Percentiles rank a stretch among this genome's conserved stretches.
Conservation (phyloP, 1,140 invertebrate species). For the Diuraphis noxia region DNA sequence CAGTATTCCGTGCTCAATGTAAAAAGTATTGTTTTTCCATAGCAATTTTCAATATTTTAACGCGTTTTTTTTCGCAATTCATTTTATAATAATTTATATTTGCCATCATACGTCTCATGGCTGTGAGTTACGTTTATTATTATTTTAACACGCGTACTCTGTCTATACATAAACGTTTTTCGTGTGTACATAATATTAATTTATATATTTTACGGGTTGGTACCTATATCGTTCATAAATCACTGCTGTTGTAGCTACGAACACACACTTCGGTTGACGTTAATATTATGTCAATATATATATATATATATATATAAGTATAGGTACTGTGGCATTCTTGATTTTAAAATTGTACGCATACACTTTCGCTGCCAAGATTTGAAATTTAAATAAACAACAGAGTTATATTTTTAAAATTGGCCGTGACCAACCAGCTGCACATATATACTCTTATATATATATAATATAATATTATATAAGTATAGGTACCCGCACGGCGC, state of each 20-base stretch:
- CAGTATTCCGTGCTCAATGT: background rate
- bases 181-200: background rate
- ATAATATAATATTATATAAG: background rate
- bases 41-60: background rate
- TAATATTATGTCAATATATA: background rate
- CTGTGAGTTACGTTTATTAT: background rate
- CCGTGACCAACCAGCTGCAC: background rate
- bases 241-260: background rate
- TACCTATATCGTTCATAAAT: background rate
- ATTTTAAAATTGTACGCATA: background rate
- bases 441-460: background rate
- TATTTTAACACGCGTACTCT: background rate
- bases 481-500: background rate
- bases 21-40: background rate
- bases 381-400: constrained; percentile 4
- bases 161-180: background rate
- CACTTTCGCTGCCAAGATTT: constrained; percentile 5
- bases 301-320: too few relatives aligned
- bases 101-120: too few relatives aligned
- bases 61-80: too few relatives aligned
- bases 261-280: background rate
- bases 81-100: too few relatives aligned
- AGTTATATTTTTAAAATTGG: constrained; percentile 11
- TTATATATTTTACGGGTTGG: background rate
- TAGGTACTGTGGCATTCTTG: background rate